Conservation (phyloP, 2,888 invertebrate genomes). For the Cheiracanthium punctorium region DNA sequence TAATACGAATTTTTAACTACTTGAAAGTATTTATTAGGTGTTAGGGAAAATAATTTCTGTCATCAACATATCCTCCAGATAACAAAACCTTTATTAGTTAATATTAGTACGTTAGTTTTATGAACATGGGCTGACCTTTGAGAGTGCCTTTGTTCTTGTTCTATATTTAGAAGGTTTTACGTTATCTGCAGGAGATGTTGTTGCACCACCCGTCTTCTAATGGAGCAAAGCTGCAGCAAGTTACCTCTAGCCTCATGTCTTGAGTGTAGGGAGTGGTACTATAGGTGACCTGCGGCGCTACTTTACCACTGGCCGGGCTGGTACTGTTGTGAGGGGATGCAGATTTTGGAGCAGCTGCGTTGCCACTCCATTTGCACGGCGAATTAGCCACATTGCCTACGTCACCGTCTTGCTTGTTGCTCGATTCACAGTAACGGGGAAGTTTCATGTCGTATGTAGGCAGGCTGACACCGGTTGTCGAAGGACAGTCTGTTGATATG, state of each 20-base stretch:
- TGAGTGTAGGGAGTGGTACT: conserved; percentile 60
- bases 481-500: conserved; percentile 53
- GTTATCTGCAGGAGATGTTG: conserved; percentile 22
- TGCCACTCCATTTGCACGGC: conserved; percentile 70
- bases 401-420: conserved; percentile 33
- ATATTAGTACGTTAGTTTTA: background rate
- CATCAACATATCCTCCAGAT: conserved; percentile 21
- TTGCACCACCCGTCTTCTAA: background rate
- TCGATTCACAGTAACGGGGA: conserved; percentile 38
- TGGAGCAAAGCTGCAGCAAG: background rate
- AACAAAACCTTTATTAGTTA: conserved; percentile 12
- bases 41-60: too few species aligned
- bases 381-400: conserved; percentile 37
- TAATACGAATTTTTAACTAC: too few species aligned
- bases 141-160: background rate
- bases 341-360: conserved; percentile 65
- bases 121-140: background rate
- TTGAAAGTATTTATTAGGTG: too few species aligned
- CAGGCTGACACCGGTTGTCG: conserved; percentile 16
- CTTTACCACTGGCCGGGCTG: conserved; percentile 69
- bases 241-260: conserved; percentile 67
- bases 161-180: background rate
- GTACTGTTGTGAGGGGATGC: conserved; percentile 70
- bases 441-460: conserved; percentile 51
- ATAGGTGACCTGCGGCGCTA: conserved; percentile 69